phyloP scores from a whole-genome alignment of 92 coral and sea anemone genomes.

The Pocillopora grandis region DNA sequence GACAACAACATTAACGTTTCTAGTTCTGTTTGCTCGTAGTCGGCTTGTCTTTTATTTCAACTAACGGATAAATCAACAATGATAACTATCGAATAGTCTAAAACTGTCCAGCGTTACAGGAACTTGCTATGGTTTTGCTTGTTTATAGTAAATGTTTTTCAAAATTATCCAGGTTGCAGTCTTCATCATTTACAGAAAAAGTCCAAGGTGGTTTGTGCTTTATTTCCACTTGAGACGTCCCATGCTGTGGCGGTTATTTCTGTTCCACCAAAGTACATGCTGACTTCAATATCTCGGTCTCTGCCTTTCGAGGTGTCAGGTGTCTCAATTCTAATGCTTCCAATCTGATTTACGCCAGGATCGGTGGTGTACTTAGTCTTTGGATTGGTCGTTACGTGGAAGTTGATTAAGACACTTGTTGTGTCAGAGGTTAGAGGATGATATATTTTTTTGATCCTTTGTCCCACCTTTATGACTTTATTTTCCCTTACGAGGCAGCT shows the following conservation, averaged over 20 bases:
- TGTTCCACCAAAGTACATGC: constrained; percentile 1
- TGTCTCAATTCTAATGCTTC: neutral
- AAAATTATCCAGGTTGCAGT: too few species aligned
- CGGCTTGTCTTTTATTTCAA: too few species aligned
- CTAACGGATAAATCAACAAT: too few species aligned
- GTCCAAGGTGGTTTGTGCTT: neutral
- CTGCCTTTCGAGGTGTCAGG: neutral
- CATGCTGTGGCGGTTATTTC: neutral
- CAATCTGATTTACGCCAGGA: neutral
- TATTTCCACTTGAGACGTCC: constrained; percentile 21
- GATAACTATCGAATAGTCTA: too few species aligned
- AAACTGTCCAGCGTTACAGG: too few species aligned
- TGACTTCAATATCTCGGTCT: neutral
- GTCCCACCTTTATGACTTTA: neutral
- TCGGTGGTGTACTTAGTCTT: neutral
- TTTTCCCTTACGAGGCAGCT: neutral
- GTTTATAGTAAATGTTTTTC: too few species aligned
- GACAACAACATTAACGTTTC: too few species aligned
- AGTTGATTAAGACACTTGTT: neutral
- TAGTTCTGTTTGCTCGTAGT: too few species aligned
- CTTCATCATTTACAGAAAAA: neutral
- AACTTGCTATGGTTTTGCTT: too few species aligned
- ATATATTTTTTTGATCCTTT: neutral
- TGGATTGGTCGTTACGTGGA: neutral
- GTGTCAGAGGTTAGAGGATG: neutral